Conservation (phyloP, 2,113 vertebrate species). For the Steatornis caripensis region DNA sequence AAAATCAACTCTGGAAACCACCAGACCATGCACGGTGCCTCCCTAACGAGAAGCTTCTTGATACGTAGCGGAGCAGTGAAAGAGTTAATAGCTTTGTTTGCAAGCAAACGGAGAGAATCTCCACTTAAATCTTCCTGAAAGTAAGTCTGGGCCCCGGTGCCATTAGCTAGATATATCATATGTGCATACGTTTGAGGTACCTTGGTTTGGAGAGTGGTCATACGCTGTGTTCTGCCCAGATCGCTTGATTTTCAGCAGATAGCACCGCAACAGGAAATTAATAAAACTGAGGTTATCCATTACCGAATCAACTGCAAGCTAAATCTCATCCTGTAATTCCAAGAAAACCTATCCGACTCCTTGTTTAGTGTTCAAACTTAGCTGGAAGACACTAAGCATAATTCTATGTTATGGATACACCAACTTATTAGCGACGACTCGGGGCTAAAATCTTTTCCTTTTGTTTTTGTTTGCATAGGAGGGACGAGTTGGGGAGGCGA, state of each 20-base stretch:
- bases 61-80: not conserved
- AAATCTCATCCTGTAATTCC: not conserved
- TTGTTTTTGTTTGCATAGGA: not conserved
- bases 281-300: not conserved
- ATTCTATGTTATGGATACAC: slow-evolving; percentile 27
- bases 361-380: not conserved
- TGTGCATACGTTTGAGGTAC: not conserved
- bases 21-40: not conserved
- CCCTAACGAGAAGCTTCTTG: not conserved
- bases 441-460: not conserved
- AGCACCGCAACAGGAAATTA: not conserved
- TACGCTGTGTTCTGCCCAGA: not conserved
- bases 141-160: accelerated
- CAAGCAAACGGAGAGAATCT: not conserved
- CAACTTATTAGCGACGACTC: not conserved
- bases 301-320: slow-evolving; percentile 3
- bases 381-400: not conserved
- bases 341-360: not conserved
- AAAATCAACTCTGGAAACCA: not conserved
- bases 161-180: not conserved
- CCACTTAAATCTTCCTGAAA: not conserved
- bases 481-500: not conserved
- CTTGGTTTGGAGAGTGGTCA: not conserved
- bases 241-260: not conserved
- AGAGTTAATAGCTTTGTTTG: not conserved